phyloP scores from a whole-genome alignment of 2,888 invertebrate species.

The Dioctria linearis region DNA sequence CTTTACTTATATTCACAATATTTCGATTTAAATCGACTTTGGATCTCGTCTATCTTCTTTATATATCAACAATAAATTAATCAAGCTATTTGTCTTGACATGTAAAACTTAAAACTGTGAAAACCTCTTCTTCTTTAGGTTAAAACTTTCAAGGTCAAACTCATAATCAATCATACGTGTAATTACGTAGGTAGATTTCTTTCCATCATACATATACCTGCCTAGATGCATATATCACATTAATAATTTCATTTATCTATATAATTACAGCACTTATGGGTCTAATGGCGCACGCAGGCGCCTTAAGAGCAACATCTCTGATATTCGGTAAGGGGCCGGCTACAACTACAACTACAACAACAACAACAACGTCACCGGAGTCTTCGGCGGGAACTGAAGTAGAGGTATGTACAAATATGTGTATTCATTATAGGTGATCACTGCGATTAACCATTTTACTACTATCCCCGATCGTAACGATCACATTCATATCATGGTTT shows the following conservation, averaged over 20 bases:
- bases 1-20: too few species aligned
- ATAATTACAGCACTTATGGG: slow-evolving; percentile 70
- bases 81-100: too few species aligned
- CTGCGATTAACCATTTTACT: slow-evolving; percentile 7
- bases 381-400: slow-evolving; percentile 69
- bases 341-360: slow-evolving; percentile 67
- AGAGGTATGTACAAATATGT: slow-evolving; percentile 52
- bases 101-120: too few species aligned
- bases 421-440: neutral
- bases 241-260: neutral
- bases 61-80: too few species aligned
- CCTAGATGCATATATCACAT: neutral
- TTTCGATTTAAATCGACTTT: too few species aligned
- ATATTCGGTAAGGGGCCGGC: slow-evolving; percentile 73
- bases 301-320: slow-evolving; percentile 75
- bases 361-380: slow-evolving; percentile 72
- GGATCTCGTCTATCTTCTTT: too few species aligned
- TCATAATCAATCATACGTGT: too few species aligned
- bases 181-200: too few species aligned
- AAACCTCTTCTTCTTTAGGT: too few species aligned
- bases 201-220: neutral
- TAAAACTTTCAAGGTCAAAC: too few species aligned
- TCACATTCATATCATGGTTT: neutral
- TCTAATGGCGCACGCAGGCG: slow-evolving; percentile 73
- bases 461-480: neutral